A percentile compares a stretch with the other conserved stretches of the same genome.
Conservation (phyloP, 2,113 vertebrate species). For the Ariopsis seemanni region DNA sequence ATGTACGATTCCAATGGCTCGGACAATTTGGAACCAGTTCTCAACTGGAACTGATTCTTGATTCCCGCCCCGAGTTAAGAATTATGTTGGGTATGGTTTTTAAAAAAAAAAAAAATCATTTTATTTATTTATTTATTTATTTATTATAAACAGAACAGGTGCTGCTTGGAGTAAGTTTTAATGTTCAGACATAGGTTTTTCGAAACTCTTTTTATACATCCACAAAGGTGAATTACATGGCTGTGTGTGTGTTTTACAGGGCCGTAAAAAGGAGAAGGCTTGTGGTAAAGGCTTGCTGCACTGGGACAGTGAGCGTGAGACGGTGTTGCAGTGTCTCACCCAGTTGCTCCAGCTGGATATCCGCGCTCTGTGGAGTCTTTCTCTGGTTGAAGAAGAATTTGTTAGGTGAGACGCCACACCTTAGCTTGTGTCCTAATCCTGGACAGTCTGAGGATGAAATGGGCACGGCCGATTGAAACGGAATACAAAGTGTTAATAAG, state of each 20-base stretch:
- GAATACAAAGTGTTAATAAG: neutral
- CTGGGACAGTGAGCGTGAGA: conserved; percentile 87
- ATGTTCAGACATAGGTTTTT: neutral
- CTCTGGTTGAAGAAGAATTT: conserved; percentile 89
- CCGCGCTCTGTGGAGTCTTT: conserved; percentile 83
- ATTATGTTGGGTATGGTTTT: too few species aligned
- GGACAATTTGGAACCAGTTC: too few species aligned
- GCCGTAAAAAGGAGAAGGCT: conserved; percentile 78
- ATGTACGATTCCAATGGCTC: too few species aligned
- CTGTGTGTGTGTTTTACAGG: conserved; percentile 64
- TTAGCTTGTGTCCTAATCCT: too few species aligned
- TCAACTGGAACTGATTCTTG: too few species aligned
- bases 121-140: neutral
- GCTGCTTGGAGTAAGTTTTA: neutral
- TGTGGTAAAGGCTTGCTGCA: conserved; percentile 67
- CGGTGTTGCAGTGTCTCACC: conserved; percentile 75
- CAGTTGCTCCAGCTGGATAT: conserved; percentile 91
- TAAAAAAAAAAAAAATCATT: too few species aligned
- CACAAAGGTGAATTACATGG: neutral
- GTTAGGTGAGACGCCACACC: conserved; percentile 77
- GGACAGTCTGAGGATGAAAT: neutral
- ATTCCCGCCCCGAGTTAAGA: too few species aligned
- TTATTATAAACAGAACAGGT: neutral
- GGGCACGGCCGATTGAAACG: neutral
- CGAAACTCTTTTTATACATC: neutral